phyloP scores from a whole-genome alignment of 2,888 invertebrate genomes.

The Agrypnus murinus region DNA sequence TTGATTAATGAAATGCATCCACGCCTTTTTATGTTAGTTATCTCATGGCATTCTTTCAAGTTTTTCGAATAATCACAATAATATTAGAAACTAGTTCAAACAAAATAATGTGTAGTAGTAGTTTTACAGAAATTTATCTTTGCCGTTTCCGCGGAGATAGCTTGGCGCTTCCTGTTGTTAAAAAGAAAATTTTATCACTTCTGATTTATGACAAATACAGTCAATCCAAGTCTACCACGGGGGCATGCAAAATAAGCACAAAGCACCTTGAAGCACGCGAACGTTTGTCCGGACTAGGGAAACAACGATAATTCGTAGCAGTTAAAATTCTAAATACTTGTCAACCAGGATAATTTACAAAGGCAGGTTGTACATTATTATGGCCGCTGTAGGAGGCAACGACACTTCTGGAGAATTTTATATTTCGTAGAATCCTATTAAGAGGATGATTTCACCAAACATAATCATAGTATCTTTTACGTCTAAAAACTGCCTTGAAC shows the following conservation, averaged over 20 bases:
- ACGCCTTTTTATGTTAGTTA: conserved; percentile 20
- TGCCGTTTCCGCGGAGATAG: conserved; percentile 35
- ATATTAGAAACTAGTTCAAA: too few relatives aligned
- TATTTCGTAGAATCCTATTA: too few relatives aligned
- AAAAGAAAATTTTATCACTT: conserved; percentile 34
- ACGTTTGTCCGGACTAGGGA: conserved; percentile 19
- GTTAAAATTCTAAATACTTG: conserved; percentile 29
- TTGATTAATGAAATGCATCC: conserved; percentile 25
- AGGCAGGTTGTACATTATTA: too few relatives aligned
- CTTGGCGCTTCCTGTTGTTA: conserved; percentile 31
- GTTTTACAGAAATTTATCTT: conserved; percentile 17
- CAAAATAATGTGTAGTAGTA: too few relatives aligned
- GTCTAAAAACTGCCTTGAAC: too few relatives aligned
- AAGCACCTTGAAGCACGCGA: conserved; percentile 24
- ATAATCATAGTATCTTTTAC: too few relatives aligned
- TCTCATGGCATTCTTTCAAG: conserved; percentile 2
- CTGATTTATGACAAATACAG: conserved; percentile 40
- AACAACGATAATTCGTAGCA: conserved; percentile 23
- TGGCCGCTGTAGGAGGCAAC: not conserved
- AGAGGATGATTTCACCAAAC: too few relatives aligned
- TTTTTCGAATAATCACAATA: too few relatives aligned
- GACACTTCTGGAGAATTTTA: too few relatives aligned
- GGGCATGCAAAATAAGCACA: conserved; percentile 4
- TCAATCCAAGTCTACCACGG: conserved; percentile 22
- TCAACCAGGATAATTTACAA: conserved; percentile 26